A percentile compares a stretch with the other conserved stretches of the same genome.
phyloP scores from a whole-genome alignment of 1,140 invertebrate species.

The Atta texana region DNA sequence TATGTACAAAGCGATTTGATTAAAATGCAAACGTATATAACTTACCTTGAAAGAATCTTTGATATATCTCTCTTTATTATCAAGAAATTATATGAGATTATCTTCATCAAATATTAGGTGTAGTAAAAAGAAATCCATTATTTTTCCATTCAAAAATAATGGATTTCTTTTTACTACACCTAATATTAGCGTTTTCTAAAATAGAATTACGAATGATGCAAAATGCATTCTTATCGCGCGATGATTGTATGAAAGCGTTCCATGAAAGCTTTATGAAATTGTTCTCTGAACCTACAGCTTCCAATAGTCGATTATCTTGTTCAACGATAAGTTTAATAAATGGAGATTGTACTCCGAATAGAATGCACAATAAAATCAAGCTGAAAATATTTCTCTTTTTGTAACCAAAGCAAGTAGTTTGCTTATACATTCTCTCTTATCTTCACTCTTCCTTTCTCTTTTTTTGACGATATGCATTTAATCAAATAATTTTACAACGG shows the following conservation, averaged over 20 bases:
- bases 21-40: constrained; percentile 22
- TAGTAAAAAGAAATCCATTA: too few species aligned
- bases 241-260: not conserved
- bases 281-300: constrained; percentile 12
- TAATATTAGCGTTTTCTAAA: not conserved
- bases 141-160: too few species aligned
- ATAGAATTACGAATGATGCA: constrained; percentile 10
- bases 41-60: constrained; percentile 22
- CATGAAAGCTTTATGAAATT: not conserved
- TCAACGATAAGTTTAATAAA: constrained; percentile 49
- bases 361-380: constrained; percentile 10
- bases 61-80: not conserved
- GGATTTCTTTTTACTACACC: too few species aligned
- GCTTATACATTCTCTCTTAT: not conserved
- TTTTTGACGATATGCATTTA: not conserved
- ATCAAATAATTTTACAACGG: constrained; percentile 34
- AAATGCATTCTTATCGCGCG: not conserved
- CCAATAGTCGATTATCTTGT: constrained; percentile 48
- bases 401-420: constrained; percentile 49
- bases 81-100: not conserved
- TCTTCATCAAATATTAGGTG: not conserved
- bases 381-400: not conserved
- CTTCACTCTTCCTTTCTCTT: not conserved
- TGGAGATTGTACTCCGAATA: constrained; percentile 31
- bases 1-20: constrained; percentile 14